Base-by-base conservation (phyloP, 2,888 invertebrate genomes). In the Shargacucullia verbasci region DNA sequence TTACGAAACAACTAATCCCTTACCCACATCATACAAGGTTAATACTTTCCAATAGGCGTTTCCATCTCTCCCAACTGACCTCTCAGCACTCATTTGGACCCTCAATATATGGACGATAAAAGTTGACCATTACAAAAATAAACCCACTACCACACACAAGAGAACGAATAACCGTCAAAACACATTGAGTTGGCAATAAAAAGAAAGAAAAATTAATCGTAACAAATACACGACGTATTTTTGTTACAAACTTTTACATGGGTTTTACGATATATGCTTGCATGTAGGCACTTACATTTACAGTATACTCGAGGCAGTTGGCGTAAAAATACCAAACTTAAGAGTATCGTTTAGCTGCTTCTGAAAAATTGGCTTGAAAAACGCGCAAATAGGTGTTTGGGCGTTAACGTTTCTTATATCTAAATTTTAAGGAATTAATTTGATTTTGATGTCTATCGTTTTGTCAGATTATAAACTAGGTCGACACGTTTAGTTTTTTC, bases 121-220 rank as follows among this genome's bases (percentile, higher is more conserved):
- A 58, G 25, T 65, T 59, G 47, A 65, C 73, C 65, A 61, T 34
- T 53, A 38, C 61, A 72, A 73, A 71, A 70, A 64, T 34, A 15
- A 44, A 35, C 33, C 39, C 10, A 47, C 45, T 38, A 67, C 48
- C 39, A 46, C n/a, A 14, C 34, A 43, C 29, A 55, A 20, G 43
- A 39, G 38, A 41, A 43, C 52, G 27, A 49, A 55, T 60, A 47
- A 34, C 54, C 41, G 70, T 56, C 63, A 56, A 52, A 67, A 60
- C 56, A 73, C 54, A 52, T 57, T 14, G 50, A 27, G 13, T 11
- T 14, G 14, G 41, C 37, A 54, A 45, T 64, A 73, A 70, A 72
- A 60, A 38, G 29, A 31, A 38, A 41, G 46, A 62, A 63, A 67
- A 47, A 72, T 27, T 56, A 43, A 58, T 72, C 54, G 48, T 54